Evolutionary conservation across 2,113 vertebrate species (phyloP), one percentile per base, ranked within the genome.

Genomic region (Polyodon spathula): DNA sequence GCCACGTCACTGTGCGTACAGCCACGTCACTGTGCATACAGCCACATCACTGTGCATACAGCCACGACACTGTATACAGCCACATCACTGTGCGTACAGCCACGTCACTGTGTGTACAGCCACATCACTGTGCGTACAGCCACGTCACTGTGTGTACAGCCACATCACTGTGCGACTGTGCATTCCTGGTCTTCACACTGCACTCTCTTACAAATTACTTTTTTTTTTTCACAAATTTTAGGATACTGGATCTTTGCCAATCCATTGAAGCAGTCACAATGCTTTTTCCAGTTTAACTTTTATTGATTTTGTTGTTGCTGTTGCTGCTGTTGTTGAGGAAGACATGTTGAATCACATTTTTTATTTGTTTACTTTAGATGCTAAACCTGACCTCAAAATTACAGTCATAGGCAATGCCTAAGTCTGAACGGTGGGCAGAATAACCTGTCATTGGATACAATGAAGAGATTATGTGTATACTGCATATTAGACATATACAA

Each of bases 201-300:
- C 52, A 52, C 27, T 11, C 27, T 11, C 27, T 46, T 8, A 40
- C n/a, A 37, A 59, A 58, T 40, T 48, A 52, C 16, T 42, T 40
- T 16, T 41, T 39, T 17, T 44, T 53, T 27, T 58, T 58, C 37
- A 40, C 44, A 58, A 39, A 44, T 63, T 46, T 58, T 39, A 27
- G 40, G 53, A 58, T n/a, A 14, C 16, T 50, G 54, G 61, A 40
- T 12, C 44, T 40, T 16, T 44, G 56, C 63, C 38, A 51, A 44
- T 12, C 14, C 59, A 40, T 8, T 56, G 62, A 50, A 44, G 59
- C 46, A 39, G 15, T 48, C 9, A 39, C 11, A 48, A 48, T 4
- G 43, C 8, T n/a, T 60, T 54, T 54, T 27, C 51, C 14, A 60
- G n/a, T 15, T 60, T 39, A 46, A 7, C 16, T 51, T 39, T 15